A percentile compares a stretch with the other conserved stretches of the same genome.
Conservation (phyloP, 2,113 vertebrate species). For the Martes martes region DNA sequence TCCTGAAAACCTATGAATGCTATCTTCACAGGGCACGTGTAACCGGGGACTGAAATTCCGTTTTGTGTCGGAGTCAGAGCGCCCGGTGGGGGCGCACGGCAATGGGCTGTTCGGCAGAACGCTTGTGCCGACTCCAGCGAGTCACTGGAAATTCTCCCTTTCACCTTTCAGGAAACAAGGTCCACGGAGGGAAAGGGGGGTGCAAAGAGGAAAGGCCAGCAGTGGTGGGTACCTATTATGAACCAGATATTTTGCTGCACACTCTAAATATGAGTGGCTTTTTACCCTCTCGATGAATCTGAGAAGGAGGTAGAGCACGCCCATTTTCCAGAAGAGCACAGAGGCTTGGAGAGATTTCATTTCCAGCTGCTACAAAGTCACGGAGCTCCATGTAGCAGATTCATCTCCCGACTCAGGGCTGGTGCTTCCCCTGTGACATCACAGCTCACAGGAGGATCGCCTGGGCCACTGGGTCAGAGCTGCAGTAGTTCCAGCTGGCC, state of each 20-base stretch:
- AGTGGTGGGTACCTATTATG: neutral
- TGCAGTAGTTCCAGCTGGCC: neutral
- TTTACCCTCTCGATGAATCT: neutral
- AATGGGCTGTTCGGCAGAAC: neutral
- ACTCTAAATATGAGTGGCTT: accelerated
- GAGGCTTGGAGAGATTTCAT: neutral
- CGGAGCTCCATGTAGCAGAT: neutral
- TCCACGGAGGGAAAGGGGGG: neutral
- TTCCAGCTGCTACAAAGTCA: too few relatives aligned
- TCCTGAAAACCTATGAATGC: conserved; percentile 15
- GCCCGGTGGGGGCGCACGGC: neutral
- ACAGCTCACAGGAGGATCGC: neutral
- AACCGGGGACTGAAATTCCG: neutral
- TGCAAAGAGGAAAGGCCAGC: neutral
- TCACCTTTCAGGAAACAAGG: neutral
- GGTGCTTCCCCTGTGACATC: neutral
- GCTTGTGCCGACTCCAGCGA: too few relatives aligned
- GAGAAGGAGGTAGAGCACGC: neutral
- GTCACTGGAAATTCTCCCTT: neutral
- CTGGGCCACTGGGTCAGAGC: neutral
- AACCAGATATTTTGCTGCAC: neutral
- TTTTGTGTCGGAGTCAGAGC: neutral
- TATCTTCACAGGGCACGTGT: neutral
- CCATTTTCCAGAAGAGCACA: neutral
- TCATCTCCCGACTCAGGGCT: neutral